Evolutionary conservation across 2,797 vertebrate genomes (phyloP).

Genomic region (Hafferia zeledoni): DNA sequence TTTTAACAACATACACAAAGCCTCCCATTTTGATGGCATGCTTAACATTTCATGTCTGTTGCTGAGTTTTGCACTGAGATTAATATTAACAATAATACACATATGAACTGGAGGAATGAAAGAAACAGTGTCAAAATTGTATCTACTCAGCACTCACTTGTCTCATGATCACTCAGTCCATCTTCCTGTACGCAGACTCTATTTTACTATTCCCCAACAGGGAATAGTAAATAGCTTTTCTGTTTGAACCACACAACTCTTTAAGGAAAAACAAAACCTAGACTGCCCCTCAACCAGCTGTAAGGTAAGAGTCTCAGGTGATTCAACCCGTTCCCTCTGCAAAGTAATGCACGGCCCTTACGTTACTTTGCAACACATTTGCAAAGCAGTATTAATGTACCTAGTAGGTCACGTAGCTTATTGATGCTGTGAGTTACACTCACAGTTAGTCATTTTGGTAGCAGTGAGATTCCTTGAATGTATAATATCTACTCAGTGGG

Average conservation of each 20-base stretch:
- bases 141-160: background rate
- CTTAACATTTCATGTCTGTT: slow-evolving; percentile 28
- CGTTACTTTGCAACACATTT: background rate
- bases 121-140: background rate
- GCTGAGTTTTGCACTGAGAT: background rate
- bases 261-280: background rate
- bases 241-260: background rate
- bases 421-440: background rate
- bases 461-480: slow-evolving; percentile 43
- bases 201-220: background rate
- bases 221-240: no score
- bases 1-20: background rate
- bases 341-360: background rate
- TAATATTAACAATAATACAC: background rate
- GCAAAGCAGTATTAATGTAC: background rate
- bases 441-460: slow-evolving; percentile 39
- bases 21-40: background rate
- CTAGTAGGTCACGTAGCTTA: background rate
- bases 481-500: slow-evolving; percentile 48
- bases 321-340: background rate
- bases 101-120: background rate
- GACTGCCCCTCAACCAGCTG: background rate
- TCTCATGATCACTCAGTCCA: background rate
- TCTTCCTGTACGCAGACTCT: background rate
- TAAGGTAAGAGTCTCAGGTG: background rate